A percentile compares a stretch with the other conserved stretches of the same genome.
Conservation (phyloP, 1,140 invertebrate species). For the Neodiprion virginianus region DNA sequence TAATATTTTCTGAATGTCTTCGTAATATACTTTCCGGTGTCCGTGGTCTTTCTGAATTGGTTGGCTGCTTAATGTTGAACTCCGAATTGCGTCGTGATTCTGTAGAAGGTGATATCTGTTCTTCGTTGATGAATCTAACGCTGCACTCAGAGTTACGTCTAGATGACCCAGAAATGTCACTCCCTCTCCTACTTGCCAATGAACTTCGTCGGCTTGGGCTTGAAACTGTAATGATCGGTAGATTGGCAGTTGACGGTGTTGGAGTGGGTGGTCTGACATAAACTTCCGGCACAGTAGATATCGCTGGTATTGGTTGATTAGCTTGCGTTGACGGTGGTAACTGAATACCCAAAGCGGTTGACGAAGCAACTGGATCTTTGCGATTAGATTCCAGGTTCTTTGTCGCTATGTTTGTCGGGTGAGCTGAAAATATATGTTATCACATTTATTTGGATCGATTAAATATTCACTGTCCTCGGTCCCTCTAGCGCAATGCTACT, state of each 20-base stretch:
- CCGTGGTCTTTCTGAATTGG: conserved; percentile 29
- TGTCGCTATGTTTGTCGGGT: not conserved
- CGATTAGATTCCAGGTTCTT: conserved; percentile 22
- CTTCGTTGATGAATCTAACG: conserved; percentile 45
- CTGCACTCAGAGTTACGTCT: conserved; percentile 51
- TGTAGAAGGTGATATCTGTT: conserved; percentile 19
- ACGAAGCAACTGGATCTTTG: conserved; percentile 1
- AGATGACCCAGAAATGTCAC: conserved; percentile 47
- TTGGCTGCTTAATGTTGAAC: conserved; percentile 28
- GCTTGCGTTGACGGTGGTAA: not conserved
- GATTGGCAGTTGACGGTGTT: conserved; percentile 48
- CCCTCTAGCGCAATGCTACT: conserved; percentile 7
- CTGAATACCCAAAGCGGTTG: not conserved
- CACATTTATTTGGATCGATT: not conserved
- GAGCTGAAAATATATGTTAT: conserved; percentile 3
- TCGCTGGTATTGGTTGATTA: conserved; percentile 21
- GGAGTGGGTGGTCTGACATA: conserved; percentile 57
- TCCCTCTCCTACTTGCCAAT: conserved; percentile 49
- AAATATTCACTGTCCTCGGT: not conserved
- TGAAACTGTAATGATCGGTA: conserved; percentile 55
- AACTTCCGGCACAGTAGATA: conserved; percentile 53
- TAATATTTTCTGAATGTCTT: conserved; percentile 48
- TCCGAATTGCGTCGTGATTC: conserved; percentile 31
- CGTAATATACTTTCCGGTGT: conserved; percentile 39
- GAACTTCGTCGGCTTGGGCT: conserved; percentile 54